These are phyloP conservation scores for Halcyon leucocephala DNA, from an alignment of 2,797 vertebrate genomes.

Conservation along the genomic window DNA sequence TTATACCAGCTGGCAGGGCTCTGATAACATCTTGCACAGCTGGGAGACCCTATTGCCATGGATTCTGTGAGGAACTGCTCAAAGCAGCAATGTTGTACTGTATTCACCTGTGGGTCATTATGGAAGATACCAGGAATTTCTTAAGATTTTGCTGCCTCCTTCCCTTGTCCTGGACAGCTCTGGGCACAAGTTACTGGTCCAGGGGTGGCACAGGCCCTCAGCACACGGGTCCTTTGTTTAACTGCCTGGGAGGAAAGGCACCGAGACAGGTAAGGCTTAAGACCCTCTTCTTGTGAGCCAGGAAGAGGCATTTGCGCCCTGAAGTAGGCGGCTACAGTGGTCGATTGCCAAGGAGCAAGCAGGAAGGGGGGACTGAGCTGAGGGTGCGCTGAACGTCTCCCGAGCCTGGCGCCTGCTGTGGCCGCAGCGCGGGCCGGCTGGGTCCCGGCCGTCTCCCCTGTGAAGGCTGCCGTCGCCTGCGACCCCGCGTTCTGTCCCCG, in stretches of 20 bases:
- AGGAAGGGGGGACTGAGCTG: accelerated
- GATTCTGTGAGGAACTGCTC: accelerated
- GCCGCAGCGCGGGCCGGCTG: too few species aligned
- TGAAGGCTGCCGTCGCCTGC: neutral
- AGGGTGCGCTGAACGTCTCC: accelerated
- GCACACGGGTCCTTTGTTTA: neutral
- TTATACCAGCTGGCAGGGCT: neutral
- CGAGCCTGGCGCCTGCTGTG: too few species aligned
- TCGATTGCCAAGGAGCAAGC: neutral
- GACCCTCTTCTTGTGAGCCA: accelerated
- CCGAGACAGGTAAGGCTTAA: neutral
- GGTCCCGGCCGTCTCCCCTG: neutral
- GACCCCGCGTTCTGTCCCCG: neutral
- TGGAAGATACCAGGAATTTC: accelerated
- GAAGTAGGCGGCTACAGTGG: accelerated
- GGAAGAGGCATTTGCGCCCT: too few species aligned
- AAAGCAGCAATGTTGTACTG: too few species aligned
- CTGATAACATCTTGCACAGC: neutral
- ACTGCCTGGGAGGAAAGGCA: too few species aligned
- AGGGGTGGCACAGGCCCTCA: accelerated
- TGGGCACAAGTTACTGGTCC: accelerated
- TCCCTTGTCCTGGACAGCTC: neutral
- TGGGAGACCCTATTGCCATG: accelerated
- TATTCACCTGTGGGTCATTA: neutral
- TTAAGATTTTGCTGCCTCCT: neutral